These are phyloP conservation scores for Cryptomyrus ogoouensis DNA, from an alignment of 2,113 vertebrate species.

Conservation along the genomic window DNA sequence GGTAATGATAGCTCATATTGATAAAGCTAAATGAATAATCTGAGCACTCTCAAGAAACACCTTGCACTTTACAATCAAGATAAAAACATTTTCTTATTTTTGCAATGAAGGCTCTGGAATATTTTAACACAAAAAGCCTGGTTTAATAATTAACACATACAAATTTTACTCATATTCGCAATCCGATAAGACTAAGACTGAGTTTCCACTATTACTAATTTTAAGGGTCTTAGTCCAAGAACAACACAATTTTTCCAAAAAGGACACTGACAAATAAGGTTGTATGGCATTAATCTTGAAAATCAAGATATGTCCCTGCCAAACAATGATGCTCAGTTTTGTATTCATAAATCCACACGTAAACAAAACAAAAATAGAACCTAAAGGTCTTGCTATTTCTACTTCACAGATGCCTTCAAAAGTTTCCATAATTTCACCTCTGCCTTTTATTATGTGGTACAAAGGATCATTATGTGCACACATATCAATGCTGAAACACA, in stretches of 20 bases:
- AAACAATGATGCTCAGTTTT: background rate
- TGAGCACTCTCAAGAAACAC: background rate
- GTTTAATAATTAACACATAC: background rate
- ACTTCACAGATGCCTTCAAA: background rate
- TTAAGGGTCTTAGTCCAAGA: background rate
- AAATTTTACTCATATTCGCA: background rate
- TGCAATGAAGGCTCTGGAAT: background rate
- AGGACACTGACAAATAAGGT: background rate
- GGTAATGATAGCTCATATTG: background rate
- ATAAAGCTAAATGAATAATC: background rate
- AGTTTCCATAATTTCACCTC: background rate
- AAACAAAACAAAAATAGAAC: background rate
- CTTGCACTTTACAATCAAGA: background rate
- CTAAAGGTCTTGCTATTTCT: background rate
- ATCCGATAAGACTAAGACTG: background rate
- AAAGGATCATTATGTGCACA: slow-evolving; percentile 48
- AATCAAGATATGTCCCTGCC: background rate
- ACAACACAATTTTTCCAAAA: background rate
- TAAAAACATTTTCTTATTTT: background rate
- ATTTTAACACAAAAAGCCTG: background rate
- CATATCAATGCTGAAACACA: slow-evolving; percentile 60
- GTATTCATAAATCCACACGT: slow-evolving; percentile 3
- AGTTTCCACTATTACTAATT: slow-evolving; percentile 1
- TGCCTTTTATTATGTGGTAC: slow-evolving; percentile 41
- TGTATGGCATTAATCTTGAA: background rate